A percentile compares a stretch with the other conserved stretches of the same genome.
Conservation (phyloP, 1,140 invertebrate species). For the Temnothorax nylanderi region DNA sequence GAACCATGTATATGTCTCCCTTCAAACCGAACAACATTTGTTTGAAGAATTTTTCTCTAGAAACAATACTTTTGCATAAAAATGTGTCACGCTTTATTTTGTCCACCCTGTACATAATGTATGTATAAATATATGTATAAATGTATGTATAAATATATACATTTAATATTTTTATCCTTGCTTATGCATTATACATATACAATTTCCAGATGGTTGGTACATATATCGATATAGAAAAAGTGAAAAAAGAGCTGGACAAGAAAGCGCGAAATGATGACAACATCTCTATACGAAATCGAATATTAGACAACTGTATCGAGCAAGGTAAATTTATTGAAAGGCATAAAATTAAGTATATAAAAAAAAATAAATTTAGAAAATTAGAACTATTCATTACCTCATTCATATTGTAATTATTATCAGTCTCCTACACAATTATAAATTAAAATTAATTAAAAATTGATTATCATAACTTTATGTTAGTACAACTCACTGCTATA, state of each 20-base stretch:
- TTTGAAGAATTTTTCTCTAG: too few species aligned
- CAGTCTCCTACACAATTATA: neutral
- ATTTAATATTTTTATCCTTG: neutral
- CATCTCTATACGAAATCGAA: fast-evolving
- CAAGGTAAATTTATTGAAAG: conserved; percentile 5
- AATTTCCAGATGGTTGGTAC: neutral
- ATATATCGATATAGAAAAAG: neutral
- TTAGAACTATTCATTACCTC: neutral
- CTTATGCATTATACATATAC: neutral
- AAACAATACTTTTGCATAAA: too few species aligned
- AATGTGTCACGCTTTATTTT: too few species aligned
- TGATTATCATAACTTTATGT: neutral
- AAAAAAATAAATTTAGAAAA: neutral
- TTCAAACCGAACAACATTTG: too few species aligned
- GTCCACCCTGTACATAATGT: too few species aligned
- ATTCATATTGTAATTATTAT: neutral
- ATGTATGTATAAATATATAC: too few species aligned
- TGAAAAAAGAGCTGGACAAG: neutral
- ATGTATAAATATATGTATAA: too few species aligned
- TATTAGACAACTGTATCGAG: neutral
- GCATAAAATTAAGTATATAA: neutral
- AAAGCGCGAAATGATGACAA: too few species aligned
- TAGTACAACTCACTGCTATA: neutral
- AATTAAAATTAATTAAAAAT: neutral
- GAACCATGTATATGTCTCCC: too few species aligned